phyloP scores from a whole-genome alignment of 35 echinoderm and acorn worm species.

The Diadema setosum region DNA sequence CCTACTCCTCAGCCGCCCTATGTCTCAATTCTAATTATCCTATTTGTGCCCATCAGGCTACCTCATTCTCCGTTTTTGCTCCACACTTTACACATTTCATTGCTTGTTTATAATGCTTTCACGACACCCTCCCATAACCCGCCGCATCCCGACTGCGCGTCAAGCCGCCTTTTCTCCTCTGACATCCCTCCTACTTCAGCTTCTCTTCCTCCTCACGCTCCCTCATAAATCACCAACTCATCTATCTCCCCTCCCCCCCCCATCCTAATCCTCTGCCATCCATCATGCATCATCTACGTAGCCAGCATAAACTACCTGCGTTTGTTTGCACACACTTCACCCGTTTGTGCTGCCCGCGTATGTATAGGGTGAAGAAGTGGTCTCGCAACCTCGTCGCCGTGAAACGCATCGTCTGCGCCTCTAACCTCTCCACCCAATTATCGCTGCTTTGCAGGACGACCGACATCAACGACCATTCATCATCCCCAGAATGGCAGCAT shows the following conservation, averaged over 20 bases:
- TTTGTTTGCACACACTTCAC: constrained; percentile 1
- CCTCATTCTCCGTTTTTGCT: background rate
- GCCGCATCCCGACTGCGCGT: background rate
- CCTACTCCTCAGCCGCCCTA: no score
- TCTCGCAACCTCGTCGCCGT: background rate
- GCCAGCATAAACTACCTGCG: background rate
- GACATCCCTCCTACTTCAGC: background rate
- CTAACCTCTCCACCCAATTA: background rate
- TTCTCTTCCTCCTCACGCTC: background rate
- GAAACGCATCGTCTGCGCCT: background rate
- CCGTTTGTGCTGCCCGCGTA: background rate
- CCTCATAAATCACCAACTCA: background rate
- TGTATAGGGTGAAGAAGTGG: no score
- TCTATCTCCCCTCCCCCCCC: background rate
- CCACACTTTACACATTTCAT: background rate
- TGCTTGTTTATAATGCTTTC: background rate
- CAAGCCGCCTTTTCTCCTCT: background rate
- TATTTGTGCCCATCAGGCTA: background rate
- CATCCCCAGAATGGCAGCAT: no score
- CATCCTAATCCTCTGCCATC: background rate
- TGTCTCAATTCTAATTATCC: no score
- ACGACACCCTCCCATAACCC: background rate
- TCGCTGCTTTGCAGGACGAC: background rate
- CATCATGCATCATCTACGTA: background rate
- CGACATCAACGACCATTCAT: background rate